Conservation (phyloP, 2,888 invertebrate species). For the Sicus ferrugineus region DNA sequence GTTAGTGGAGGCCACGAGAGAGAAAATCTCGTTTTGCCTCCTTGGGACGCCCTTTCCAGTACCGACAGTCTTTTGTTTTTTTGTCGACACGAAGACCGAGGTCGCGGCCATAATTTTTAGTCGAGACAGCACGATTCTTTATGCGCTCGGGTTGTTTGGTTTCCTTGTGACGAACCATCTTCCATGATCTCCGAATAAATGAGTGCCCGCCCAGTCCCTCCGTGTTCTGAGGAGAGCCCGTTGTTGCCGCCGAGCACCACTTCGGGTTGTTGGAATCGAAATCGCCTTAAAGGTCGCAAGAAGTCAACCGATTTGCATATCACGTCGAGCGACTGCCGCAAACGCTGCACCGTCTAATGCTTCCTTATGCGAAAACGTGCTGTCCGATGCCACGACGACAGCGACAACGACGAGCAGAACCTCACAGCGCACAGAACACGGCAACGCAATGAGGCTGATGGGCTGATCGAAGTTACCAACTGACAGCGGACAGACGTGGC, state of each 20-base stretch:
- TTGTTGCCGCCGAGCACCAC: background rate
- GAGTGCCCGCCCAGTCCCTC: no score
- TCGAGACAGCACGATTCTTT: no score
- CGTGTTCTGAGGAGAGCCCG: no score
- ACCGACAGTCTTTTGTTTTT: no score
- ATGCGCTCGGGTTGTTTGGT: no score
- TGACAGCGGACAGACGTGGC: slow-evolving; percentile 17
- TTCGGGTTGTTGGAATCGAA: slow-evolving; percentile 8
- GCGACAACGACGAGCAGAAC: background rate
- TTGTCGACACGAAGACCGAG: no score
- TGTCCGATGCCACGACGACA: background rate
- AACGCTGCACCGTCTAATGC: background rate
- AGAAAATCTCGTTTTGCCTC: no score
- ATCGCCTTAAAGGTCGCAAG: slow-evolving; percentile 24
- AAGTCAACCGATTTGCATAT: slow-evolving; percentile 32
- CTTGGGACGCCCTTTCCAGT: no score
- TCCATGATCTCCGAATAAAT: no score
- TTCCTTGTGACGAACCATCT: no score
- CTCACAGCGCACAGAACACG: background rate
- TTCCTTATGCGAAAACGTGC: slow-evolving; percentile 24
- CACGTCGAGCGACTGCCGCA: slow-evolving; percentile 7
- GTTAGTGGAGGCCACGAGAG: no score
- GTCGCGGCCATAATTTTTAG: no score
- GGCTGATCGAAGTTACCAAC: slow-evolving; percentile 24
- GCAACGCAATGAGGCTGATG: slow-evolving; percentile 11